These are phyloP conservation scores for Poeciliopsis turneri DNA, from an alignment of 2,797 vertebrate genomes.

Conservation along the genomic window DNA sequence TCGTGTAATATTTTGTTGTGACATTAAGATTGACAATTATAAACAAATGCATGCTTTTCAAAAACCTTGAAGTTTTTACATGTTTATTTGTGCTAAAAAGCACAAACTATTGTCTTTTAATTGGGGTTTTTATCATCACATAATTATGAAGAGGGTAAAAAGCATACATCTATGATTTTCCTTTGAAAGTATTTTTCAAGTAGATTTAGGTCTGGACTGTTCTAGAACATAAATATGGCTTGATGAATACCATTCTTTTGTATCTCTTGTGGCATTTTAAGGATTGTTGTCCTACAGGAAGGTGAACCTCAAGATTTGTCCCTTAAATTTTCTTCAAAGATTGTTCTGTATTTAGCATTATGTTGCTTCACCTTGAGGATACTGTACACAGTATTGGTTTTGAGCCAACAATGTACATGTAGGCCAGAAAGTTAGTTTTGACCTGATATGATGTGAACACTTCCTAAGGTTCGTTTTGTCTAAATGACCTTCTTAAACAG, in stretches of 20 bases:
- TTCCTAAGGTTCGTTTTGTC: neutral
- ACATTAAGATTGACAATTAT: constrained; percentile 76
- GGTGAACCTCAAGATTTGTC: neutral
- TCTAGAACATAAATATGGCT: neutral
- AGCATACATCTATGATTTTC: neutral
- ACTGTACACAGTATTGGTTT: neutral
- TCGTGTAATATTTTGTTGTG: constrained; percentile 37
- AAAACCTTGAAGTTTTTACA: neutral
- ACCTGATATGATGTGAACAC: neutral
- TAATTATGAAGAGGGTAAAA: neutral
- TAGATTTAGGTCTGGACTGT: neutral
- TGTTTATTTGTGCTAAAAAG: neutral
- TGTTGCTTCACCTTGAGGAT: neutral
- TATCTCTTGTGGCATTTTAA: neutral
- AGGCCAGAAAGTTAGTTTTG: neutral
- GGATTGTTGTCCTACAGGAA: neutral
- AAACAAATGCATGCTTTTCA: neutral
- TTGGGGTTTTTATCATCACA: neutral
- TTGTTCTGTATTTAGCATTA: neutral
- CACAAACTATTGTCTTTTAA: neutral
- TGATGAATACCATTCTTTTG: neutral
- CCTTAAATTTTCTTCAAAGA: neutral
- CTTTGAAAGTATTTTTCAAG: too few species aligned
- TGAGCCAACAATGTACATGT: neutral
- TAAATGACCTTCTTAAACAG: neutral